Conservation (phyloP, 2,113 vertebrate genomes). For the Percopsis transmontana region DNA sequence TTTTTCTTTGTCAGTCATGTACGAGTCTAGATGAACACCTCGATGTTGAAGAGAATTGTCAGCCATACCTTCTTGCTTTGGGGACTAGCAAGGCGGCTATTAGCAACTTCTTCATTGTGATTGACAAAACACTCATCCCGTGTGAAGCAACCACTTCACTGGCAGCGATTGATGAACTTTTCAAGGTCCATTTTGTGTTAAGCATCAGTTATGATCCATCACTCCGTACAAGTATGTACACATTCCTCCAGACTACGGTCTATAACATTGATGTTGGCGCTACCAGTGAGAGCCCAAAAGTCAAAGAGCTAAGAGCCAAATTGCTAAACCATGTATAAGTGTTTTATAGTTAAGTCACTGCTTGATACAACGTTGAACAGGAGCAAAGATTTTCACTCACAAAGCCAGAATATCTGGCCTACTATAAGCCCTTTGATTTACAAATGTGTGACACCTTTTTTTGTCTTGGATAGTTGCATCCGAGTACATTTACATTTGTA, state of each 20-base stretch:
- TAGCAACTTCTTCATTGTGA: neutral
- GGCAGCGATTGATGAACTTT: neutral
- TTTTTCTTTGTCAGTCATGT: neutral
- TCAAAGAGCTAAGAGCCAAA: neutral
- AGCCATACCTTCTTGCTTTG: neutral
- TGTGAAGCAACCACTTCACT: neutral
- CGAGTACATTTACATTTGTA: too few species aligned
- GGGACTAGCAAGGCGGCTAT: neutral
- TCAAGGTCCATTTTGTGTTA: neutral
- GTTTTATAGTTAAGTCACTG: too few species aligned
- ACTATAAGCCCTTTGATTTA: conserved; percentile 5
- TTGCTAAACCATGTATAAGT: neutral
- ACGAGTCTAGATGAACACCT: neutral
- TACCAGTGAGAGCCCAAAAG: neutral
- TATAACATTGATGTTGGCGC: neutral
- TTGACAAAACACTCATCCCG: neutral
- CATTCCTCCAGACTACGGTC: neutral
- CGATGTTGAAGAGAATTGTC: neutral
- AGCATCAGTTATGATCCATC: neutral
- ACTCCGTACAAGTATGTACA: neutral
- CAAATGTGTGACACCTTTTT: neutral
- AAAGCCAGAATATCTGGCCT: neutral
- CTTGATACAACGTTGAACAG: too few species aligned
- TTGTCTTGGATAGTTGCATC: conserved; percentile 2
- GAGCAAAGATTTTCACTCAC: neutral